Evolutionary conservation across 2,113 vertebrate genomes (phyloP), one percentile per base, ranked within the genome.

Genomic region (Sterna hirundo): DNA sequence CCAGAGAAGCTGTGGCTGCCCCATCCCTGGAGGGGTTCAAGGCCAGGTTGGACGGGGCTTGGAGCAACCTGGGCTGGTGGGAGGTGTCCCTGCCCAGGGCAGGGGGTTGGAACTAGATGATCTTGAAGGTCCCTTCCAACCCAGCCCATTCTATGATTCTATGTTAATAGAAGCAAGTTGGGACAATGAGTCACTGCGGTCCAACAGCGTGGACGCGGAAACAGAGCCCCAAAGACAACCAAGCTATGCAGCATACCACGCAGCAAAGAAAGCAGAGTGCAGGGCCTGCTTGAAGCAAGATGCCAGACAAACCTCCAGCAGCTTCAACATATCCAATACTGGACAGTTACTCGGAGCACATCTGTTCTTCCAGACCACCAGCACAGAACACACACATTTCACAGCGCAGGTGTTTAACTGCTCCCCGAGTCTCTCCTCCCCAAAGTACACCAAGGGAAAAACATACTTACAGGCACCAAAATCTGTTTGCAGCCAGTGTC

Each of bases 381-480:
- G 61, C 40, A 71, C 74, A 61, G 30, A 14, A 68, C 47, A 61
- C 10, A 60, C 36, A 49, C 12, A 26, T 52, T 60, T 82, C 74
- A 75, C 44, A 89, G 38, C 61, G 61, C 77, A 68, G 32, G 78
- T 1, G 0, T 82, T 79, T 18, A 52, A 38, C 55, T 36, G 13
- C 7, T 7, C 36, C 54, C 5, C 8, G 4, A 17, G 4, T 4
- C 5, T 13, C 72, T 29, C 34, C 18, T 34, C 54, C 70, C 61
- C 51, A 11, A 34, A 83, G 46, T 2, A n/a, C 64, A 75, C 15
- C 11, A 20, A 61, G 18, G 11, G n/a, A 9, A 8, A 44, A 49
- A 34, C 29, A 60, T 97, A 99, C 99, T 99, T 97, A 99, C 99
- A 99, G 99, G 99, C 99, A 99, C 99, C 98, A 99, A 97, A 86